Evolutionary conservation across 2,113 vertebrate genomes (phyloP).

Genomic region (Ptilonorhynchus violaceus): DNA sequence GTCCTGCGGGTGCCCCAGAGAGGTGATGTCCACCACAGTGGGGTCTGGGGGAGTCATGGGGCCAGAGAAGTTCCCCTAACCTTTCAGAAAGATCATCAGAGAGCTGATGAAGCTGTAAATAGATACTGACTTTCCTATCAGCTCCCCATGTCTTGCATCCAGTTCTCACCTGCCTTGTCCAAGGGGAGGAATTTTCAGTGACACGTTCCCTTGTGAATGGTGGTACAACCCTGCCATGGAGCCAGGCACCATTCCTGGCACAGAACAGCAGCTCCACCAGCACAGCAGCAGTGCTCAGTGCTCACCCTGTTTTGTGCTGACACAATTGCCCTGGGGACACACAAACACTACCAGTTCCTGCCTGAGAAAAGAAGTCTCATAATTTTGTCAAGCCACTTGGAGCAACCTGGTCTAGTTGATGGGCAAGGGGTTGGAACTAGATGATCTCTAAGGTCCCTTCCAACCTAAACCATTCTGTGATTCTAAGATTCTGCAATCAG

Average conservation of each 20-base stretch:
- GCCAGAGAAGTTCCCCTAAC: background rate
- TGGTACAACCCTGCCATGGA: background rate
- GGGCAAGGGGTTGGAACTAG: background rate
- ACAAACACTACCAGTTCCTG: background rate
- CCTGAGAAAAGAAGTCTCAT: background rate
- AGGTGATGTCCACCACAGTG: background rate
- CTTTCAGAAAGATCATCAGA: background rate
- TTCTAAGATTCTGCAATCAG: background rate
- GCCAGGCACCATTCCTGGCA: accelerated
- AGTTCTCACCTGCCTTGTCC: background rate
- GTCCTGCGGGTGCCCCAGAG: background rate
- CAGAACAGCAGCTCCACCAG: background rate
- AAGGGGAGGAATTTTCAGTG: background rate
- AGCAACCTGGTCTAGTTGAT: background rate
- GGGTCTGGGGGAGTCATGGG: background rate
- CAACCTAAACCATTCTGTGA: background rate
- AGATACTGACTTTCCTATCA: background rate
- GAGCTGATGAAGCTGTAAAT: background rate
- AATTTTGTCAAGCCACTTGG: background rate
- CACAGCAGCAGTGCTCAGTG: background rate
- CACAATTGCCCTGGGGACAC: background rate
- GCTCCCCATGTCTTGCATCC: accelerated
- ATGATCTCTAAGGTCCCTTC: background rate
- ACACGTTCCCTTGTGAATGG: background rate
- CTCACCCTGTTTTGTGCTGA: background rate